Base-by-base conservation (phyloP, 2,888 invertebrate species). In the Ectemnius cavifrons region DNA sequence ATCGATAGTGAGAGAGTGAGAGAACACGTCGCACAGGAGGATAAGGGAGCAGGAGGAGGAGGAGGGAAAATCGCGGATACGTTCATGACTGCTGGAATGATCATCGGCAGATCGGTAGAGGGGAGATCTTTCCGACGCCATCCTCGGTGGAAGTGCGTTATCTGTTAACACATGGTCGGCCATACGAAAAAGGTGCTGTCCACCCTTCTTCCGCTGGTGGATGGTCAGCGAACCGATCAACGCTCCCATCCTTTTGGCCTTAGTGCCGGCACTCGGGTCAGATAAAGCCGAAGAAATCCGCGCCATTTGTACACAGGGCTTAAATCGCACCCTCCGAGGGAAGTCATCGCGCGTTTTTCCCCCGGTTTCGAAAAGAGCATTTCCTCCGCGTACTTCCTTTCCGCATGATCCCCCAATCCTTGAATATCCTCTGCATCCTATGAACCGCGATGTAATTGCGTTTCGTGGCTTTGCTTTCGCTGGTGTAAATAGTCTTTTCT, bases 81-180 rank as follows among this genome's bases (percentile, higher is more conserved):
- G 11, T 52, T 52, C 52, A 52, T 52, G 52, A 52, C 52, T 52
- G 52, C n/a, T 11, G 52, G 52, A 52, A 52, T 52, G 52, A 52
- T 52, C 14, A 52, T 52, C 52, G 52, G n/a, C 14, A 52, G 16
- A 45, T 61, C 23, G 28, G 20, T 13, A 63, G 59, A 72, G 71
- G 71, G 16, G 46, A 16, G 16, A 72, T 66, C 65, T 56, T 67
- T 47, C 23, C 58, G 52, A n/a, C 37, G n/a, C 63, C 49, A 37
- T 16, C 20, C 27, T 49, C 37, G 23, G 57, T 67, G 71, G 66
- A 37, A 70, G 67, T 77, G 79, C 74, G 81, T 86, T 87, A 87
- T 87, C 87, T 85, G 84, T 86, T 87, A 85, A 87, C 87, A 84
- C 86, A 84, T 85, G 87, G 84, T 82, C 86, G 84, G 79, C 73